Evolutionary conservation across 2,797 vertebrate genomes (phyloP).

Genomic region (Falco naumanni): DNA sequence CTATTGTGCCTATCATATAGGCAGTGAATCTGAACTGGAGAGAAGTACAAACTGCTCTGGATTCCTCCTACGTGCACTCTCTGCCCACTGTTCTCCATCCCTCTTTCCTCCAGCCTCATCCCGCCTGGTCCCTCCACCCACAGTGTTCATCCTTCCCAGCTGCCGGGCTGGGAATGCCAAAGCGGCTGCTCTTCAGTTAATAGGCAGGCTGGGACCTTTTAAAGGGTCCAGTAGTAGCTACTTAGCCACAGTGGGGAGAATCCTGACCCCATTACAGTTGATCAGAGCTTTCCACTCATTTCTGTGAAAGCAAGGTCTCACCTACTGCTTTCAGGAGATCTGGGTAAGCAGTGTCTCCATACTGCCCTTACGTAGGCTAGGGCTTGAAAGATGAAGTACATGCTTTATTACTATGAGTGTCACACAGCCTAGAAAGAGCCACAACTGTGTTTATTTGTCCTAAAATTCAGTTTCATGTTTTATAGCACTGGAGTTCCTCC

Average conservation of each 20-base stretch:
- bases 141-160: neutral
- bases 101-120: neutral
- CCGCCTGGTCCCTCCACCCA: fast-evolving
- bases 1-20: neutral
- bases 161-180: fast-evolving
- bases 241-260: neutral
- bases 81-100: neutral
- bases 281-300: neutral
- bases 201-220: neutral
- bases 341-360: neutral
- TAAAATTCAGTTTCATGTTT: neutral
- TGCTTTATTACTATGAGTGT: neutral
- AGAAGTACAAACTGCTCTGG: neutral
- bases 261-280: neutral
- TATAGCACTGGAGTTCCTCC: neutral
- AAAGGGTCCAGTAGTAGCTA: neutral
- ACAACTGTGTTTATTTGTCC: neutral
- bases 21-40: neutral
- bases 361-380: neutral
- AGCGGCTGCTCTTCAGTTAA: fast-evolving
- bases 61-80: neutral
- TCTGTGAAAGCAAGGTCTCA: neutral
- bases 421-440: neutral
- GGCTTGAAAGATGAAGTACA: neutral
- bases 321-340: neutral